Evolutionary conservation across 2,797 vertebrate species (phyloP).

Genomic region (Varecia variegata): DNA sequence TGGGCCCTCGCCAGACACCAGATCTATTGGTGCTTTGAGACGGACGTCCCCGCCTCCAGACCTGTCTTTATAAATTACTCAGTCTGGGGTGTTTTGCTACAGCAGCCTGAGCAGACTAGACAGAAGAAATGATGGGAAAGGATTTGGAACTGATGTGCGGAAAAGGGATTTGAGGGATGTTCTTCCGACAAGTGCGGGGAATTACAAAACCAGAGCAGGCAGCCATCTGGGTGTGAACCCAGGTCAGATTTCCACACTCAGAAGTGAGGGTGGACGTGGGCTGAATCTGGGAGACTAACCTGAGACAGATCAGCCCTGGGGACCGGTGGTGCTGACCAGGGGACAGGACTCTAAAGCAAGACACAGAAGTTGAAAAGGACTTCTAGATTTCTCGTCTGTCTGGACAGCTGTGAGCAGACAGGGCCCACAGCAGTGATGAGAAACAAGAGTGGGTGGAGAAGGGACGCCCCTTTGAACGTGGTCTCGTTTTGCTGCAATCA

Average conservation of each 20-base stretch:
- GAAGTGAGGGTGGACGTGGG: fast-evolving
- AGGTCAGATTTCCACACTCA: neutral
- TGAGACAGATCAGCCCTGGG: neutral
- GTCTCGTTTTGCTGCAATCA: neutral
- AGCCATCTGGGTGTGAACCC: neutral
- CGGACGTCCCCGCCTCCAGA: neutral
- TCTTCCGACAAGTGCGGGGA: neutral
- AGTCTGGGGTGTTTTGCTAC: neutral
- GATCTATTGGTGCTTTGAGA: neutral
- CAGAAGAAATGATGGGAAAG: neutral
- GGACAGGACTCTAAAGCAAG: neutral
- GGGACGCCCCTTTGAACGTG: neutral
- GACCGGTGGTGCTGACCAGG: neutral
- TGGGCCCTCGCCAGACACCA: neutral
- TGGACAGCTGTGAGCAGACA: neutral
- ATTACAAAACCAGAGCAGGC: neutral
- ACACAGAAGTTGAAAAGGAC: neutral
- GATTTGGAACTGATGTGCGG: neutral
- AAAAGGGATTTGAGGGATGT: neutral
- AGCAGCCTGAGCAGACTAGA: neutral
- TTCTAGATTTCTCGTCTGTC: neutral
- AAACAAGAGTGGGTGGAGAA: neutral
- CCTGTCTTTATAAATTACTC: neutral
- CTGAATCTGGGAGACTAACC: neutral
- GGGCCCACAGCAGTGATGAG: fast-evolving